A percentile compares a stretch with the other conserved stretches of the same genome.
Evolutionary conservation across 2,113 vertebrate genomes (phyloP).

Genomic region (Dicentrarchus labrax): DNA sequence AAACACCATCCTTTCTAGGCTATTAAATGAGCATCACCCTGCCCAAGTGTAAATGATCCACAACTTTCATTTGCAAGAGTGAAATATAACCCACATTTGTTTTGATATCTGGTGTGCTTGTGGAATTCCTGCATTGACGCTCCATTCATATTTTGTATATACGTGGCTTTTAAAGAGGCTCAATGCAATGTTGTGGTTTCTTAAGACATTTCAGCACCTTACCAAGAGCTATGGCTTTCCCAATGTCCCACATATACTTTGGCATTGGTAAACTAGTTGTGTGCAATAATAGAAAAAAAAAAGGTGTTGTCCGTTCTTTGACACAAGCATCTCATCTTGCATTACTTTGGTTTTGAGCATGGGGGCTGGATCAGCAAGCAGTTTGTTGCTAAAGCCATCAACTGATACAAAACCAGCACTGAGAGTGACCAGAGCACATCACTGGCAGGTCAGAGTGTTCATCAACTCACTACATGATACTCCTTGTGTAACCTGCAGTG

Average conservation of each 20-base stretch:
- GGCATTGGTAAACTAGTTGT: constrained; percentile 75
- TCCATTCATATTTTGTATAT: constrained; percentile 61
- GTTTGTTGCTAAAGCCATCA: constrained; percentile 75
- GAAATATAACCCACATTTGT: constrained; percentile 62
- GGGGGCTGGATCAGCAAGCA: constrained; percentile 63
- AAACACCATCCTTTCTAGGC: neutral
- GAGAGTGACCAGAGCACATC: constrained; percentile 71
- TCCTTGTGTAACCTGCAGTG: constrained; percentile 71
- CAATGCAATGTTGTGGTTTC: constrained; percentile 70
- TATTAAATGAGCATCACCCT: constrained; percentile 18
- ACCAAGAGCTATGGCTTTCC: constrained; percentile 74
- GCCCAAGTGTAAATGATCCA: constrained; percentile 55
- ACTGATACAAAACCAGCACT: constrained; percentile 73
- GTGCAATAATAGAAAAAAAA: constrained; percentile 80
- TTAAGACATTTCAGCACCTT: constrained; percentile 76
- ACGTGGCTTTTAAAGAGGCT: constrained; percentile 73
- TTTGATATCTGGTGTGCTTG: constrained; percentile 68
- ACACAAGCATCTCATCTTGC: constrained; percentile 55
- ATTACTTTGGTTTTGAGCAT: constrained; percentile 68
- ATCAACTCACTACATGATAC: constrained; percentile 45
- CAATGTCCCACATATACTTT: constrained; percentile 68
- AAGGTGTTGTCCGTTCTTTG: constrained; percentile 59
- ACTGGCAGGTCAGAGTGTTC: constrained; percentile 68
- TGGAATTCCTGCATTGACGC: constrained; percentile 56
- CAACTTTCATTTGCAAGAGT: constrained; percentile 51